A percentile compares a stretch with the other conserved stretches of the same genome.
These are phyloP conservation scores for Lanius ludovicianus DNA, from an alignment of 2,113 vertebrate species.

Conservation along the genomic window DNA sequence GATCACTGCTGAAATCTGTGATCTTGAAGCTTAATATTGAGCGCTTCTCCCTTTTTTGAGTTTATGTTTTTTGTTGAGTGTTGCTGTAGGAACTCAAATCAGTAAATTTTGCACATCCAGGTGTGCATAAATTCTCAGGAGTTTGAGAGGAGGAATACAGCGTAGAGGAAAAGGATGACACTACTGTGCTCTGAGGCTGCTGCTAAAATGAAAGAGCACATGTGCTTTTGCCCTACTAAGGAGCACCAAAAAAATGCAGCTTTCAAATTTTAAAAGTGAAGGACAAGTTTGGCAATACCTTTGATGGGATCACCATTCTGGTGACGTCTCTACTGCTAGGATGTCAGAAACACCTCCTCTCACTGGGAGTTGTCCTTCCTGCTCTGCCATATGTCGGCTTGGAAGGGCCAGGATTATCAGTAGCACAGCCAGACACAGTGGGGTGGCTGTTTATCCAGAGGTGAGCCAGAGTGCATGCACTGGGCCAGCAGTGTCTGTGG, in stretches of 20 bases:
- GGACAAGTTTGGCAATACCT: background rate
- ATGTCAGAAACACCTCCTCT: constrained; percentile 8
- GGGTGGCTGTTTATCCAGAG: background rate
- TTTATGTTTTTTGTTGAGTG: background rate
- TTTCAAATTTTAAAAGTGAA: background rate
- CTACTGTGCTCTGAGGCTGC: background rate
- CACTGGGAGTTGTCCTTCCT: background rate
- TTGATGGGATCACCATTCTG: background rate
- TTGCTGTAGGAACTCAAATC: background rate
- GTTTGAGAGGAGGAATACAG: background rate
- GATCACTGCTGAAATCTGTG: background rate
- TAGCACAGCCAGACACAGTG: background rate
- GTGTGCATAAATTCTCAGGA: background rate
- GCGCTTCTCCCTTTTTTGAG: background rate
- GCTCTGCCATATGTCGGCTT: background rate
- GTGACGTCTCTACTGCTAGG: background rate
- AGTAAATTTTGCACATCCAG: background rate
- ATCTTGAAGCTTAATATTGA: background rate
- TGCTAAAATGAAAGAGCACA: background rate
- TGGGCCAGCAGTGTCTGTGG: background rate
- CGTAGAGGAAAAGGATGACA: background rate
- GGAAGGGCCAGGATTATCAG: background rate
- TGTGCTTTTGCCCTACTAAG: background rate
- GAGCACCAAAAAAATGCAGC: background rate
- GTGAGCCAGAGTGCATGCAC: background rate